Conservation (phyloP, 2,888 invertebrate species). For the Eupithecia abbreviata region DNA sequence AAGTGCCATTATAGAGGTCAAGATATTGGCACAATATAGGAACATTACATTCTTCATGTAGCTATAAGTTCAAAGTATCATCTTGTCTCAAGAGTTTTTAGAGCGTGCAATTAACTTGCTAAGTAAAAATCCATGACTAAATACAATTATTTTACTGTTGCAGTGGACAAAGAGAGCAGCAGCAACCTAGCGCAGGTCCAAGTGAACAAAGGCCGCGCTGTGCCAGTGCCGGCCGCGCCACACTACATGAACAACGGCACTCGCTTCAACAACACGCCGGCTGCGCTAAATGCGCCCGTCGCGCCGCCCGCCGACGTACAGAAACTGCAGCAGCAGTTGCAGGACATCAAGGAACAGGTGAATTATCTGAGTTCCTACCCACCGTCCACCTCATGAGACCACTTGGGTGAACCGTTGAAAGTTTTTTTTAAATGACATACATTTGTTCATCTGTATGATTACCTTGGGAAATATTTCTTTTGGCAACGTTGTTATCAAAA, state of each 20-base stretch:
- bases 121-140: neutral
- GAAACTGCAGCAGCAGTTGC: conserved; percentile 88
- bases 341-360: conserved; percentile 99
- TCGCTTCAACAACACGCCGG: conserved; percentile 50
- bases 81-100: neutral
- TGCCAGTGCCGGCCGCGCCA: conserved; percentile 73
- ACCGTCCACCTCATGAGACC: too few relatives aligned
- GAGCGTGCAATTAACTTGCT: neutral
- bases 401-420: too few relatives aligned
- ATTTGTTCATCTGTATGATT: too few relatives aligned
- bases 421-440: too few relatives aligned
- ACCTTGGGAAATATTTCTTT: too few relatives aligned
- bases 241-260: conserved; percentile 78
- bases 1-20: too few relatives aligned
- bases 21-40: too few relatives aligned
- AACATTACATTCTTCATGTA: neutral
- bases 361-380: neutral
- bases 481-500: too few relatives aligned
- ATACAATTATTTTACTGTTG: neutral
- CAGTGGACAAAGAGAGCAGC: conserved; percentile 69
- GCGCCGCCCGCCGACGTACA: conserved; percentile 88
- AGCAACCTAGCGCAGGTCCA: conserved; percentile 77
- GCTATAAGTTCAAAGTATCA: neutral
- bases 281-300: conserved; percentile 48
- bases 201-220: conserved; percentile 79